phyloP scores from a whole-genome alignment of 2,797 vertebrate species.

The Myotis findleyi region DNA sequence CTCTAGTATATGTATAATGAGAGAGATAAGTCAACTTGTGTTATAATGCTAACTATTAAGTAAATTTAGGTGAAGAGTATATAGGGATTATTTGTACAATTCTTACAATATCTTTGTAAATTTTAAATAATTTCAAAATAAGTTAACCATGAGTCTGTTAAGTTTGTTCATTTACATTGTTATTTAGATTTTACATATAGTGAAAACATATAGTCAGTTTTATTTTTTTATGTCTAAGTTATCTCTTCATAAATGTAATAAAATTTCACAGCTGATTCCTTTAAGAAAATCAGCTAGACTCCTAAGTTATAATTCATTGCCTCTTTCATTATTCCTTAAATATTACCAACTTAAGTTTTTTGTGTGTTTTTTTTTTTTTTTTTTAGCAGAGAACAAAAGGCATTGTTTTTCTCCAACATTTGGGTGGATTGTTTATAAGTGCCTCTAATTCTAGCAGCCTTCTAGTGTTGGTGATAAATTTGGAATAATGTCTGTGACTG shows the following conservation, averaged over 20 bases:
- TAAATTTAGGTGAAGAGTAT: background rate
- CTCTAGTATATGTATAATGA: too few relatives aligned
- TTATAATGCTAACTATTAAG: background rate
- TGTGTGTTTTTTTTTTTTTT: background rate
- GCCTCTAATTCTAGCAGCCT: background rate
- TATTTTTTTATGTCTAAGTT: background rate
- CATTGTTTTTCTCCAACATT: background rate
- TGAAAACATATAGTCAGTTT: background rate
- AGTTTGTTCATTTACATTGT: background rate
- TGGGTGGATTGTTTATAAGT: background rate
- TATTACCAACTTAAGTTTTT: background rate
- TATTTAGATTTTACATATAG: background rate
- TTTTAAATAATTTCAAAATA: background rate
- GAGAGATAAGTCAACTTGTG: background rate
- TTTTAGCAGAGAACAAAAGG: background rate
- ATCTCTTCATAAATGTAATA: background rate
- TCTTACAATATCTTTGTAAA: background rate
- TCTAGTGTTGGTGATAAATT: background rate
- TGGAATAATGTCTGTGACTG: background rate
- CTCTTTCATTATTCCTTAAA: background rate
- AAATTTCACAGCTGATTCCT: background rate
- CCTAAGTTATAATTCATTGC: background rate
- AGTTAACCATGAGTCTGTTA: background rate
- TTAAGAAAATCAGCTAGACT: constrained; percentile 2
- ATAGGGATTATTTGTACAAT: background rate